Evolutionary conservation across 1,140 invertebrate species (phyloP), one percentile per base, ranked within the genome.

Genomic region (Calliphora vicina): DNA sequence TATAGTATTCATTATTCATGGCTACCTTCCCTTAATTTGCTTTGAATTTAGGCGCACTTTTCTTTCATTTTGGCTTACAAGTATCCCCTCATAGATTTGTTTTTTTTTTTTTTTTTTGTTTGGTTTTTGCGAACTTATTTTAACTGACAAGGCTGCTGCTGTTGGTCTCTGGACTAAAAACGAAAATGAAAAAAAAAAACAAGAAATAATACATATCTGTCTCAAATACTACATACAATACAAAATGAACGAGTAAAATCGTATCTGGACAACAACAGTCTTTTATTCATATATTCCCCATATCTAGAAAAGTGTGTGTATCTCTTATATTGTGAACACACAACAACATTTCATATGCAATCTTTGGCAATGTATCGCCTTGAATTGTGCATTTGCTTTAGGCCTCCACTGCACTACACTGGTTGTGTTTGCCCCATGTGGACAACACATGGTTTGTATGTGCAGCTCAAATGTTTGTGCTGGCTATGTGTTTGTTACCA

Each of bases 261-360:
- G 35, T 35, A 35, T 35, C 35, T 35, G 35, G 35, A 35, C 35
- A 35, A 35, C 35, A 35, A 35, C 35, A 35, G 35, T 35, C 45
- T 50, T 50, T 2, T 50, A 10, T 50, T 15, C 45, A 50, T 50
- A 12, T 67, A 23, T 25, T 25, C 20, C 35, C 1, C 35, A 35
- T 35, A 35, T 35, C 35, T 6, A 35, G 35, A 35, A 35, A 6
- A 35, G 35, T 35, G 0, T 35, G 6, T 35, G 35, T 67, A 23
- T 20, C 23, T 67, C n/a, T 67, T 67, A 0, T 67, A 20, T 35
- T 45, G 35, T n/a, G n/a, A n/a, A n/a, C n/a, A n/a, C n/a, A n/a
- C n/a, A n/a, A 43, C 13, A 20, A 78, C n/a, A 78, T 78, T 78
- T 78, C 74, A 78, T 78, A 78, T 43, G 35, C 42, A 78, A 78